Evolutionary conservation across 2,797 vertebrate species (phyloP), one percentile per base, ranked within the genome.

Genomic region (Gouania willdenowi): DNA sequence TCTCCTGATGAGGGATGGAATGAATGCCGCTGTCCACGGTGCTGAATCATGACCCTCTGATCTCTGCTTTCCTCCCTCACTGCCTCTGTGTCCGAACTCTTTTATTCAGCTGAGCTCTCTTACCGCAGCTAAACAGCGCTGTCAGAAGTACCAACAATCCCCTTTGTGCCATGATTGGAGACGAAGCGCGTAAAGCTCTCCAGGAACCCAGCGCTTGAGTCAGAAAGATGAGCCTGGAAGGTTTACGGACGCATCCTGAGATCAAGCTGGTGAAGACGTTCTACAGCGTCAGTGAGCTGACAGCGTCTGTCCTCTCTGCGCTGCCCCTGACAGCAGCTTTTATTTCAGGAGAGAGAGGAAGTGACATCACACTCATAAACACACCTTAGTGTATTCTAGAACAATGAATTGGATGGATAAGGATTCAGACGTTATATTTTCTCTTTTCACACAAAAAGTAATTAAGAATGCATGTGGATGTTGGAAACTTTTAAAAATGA

Each of bases 351-450:
- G 16, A n/a, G 45, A 19, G 10, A 41, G 82, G 85, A 86, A 80
- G 55, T 90, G 83, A 90, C 88, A 50, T 89, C 84, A 89, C 36
- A 13, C n/a, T n/a, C n/a, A n/a, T n/a, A n/a, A n/a, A n/a, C n/a
- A n/a, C n/a, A n/a, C n/a, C n/a, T n/a, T n/a, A n/a, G n/a, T n/a
- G n/a, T n/a, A n/a, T n/a, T n/a, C n/a, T n/a, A n/a, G n/a, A n/a
- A n/a, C n/a, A n/a, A n/a, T n/a, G n/a, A n/a, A n/a, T n/a, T n/a
- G n/a, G n/a, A n/a, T n/a, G n/a, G n/a, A n/a, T n/a, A n/a, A n/a
- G n/a, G n/a, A n/a, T n/a, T n/a, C n/a, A n/a, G n/a, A n/a, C n/a
- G n/a, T n/a, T n/a, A n/a, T n/a, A n/a, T n/a, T n/a, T n/a, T n/a
- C n/a, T n/a, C n/a, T n/a, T n/a, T n/a, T n/a, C n/a, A n/a, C n/a